Conservation (phyloP, 2,797 vertebrate species). For the Poecile montanus region DNA sequence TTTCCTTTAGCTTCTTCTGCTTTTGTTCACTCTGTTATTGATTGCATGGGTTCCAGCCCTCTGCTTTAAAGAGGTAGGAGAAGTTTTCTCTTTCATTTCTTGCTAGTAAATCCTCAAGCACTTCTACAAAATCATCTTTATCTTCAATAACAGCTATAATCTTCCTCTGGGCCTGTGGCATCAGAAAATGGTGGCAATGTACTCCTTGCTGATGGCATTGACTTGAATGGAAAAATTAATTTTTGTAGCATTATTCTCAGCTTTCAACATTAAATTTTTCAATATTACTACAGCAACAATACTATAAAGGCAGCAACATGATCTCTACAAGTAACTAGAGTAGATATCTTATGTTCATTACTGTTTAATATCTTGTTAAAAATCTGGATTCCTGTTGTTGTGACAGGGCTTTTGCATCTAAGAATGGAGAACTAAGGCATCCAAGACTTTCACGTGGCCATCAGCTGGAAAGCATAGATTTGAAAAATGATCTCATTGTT, state of each 20-base stretch:
- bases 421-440: background rate
- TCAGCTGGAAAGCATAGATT: background rate
- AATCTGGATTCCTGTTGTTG: background rate
- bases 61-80: slow-evolving; percentile 12
- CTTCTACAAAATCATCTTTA: slow-evolving; percentile 20
- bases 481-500: background rate
- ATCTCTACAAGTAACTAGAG: background rate
- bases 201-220: slow-evolving; percentile 4
- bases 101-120: slow-evolving; percentile 10
- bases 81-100: slow-evolving; percentile 36
- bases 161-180: background rate
- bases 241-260: background rate
- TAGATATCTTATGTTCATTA: background rate
- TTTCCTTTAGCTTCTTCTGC: background rate
- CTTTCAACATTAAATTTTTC: background rate
- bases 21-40: slow-evolving; percentile 32
- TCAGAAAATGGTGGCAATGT: background rate
- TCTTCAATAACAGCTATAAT: background rate
- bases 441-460: background rate
- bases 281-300: background rate
- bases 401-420: background rate
- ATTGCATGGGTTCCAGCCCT: background rate
- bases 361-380: background rate
- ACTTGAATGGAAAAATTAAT: background rate
- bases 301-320: background rate